These are phyloP conservation scores for Scotopteryx bipunctaria DNA, from an alignment of 2,888 invertebrate species.

Conservation along the genomic window DNA sequence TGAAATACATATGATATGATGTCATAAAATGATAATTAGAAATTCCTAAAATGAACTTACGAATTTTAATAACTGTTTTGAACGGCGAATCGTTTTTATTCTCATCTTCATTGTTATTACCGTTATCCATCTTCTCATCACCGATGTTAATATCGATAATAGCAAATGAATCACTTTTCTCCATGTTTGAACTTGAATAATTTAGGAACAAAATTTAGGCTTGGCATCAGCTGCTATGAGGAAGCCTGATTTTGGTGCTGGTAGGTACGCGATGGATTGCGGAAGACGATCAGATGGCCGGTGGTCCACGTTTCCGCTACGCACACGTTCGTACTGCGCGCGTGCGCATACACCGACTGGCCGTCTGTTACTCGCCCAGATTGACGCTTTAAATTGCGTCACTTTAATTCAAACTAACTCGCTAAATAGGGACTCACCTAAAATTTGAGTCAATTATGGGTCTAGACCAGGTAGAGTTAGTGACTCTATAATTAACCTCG, in stretches of 20 bases:
- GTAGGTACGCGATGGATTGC: slow-evolving; percentile 21
- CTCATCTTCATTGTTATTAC: slow-evolving; percentile 40
- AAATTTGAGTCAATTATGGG: slow-evolving; percentile 39
- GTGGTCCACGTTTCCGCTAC: slow-evolving; percentile 41
- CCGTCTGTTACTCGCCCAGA: slow-evolving; percentile 19
- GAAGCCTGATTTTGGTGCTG: slow-evolving; percentile 1
- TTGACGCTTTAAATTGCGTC: slow-evolving; percentile 45
- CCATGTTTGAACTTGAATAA: slow-evolving; percentile 47
- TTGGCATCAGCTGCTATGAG: slow-evolving; percentile 4
- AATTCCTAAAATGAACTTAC: slow-evolving; percentile 59
- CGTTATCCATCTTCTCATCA: slow-evolving; percentile 53
- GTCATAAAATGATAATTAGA: slow-evolving; percentile 14
- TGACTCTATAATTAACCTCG: slow-evolving; percentile 20
- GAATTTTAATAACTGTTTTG: slow-evolving; percentile 66
- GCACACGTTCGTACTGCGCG: slow-evolving; percentile 59
- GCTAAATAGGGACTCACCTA: slow-evolving; percentile 28
- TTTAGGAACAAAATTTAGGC: not conserved
- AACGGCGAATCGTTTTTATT: slow-evolving; percentile 55
- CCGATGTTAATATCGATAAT: slow-evolving; percentile 67
- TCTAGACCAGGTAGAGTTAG: slow-evolving; percentile 7
- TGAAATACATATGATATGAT: too few species aligned
- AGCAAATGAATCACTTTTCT: slow-evolving; percentile 66
- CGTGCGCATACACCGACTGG: slow-evolving; percentile 47
- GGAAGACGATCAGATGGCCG: slow-evolving; percentile 28
- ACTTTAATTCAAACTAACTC: slow-evolving; percentile 38